Evolutionary conservation across 2,113 vertebrate genomes (phyloP), one percentile per base, ranked within the genome.

Genomic region (Aspiorhynchus laticeps): DNA sequence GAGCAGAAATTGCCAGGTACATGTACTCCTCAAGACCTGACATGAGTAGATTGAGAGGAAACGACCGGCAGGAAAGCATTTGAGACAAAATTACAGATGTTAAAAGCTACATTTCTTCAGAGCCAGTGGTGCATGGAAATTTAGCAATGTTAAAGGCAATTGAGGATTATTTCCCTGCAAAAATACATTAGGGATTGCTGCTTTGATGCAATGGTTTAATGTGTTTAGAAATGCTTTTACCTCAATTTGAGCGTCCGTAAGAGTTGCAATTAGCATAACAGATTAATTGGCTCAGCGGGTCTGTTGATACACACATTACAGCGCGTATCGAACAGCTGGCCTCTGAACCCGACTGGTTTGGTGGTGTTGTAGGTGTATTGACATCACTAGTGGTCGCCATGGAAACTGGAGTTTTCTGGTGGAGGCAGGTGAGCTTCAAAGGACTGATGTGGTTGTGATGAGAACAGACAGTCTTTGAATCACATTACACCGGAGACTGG

Each of bases 391-490:
- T 17, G 69, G 89, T 92, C 86, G 86, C 88, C 87, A 90, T 90
- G 88, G 89, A 90, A 90, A 90, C 89, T 87, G 82, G 88, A 89
- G 75, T 31, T 65, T 48, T 85, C 78, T 89, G 77, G n/a, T 51
- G 24, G 78, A 84, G 46, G 46, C 76, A 86, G 81, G 77, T 71
- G 11, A 81, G 81, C 79, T 83, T 86, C 73, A 89, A 87, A 90
- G 87, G 74, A 77, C 65, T 69, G 75, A 74, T 83, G 89, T 67
- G 26, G 51, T 85, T 65, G 31, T 61, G 63, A 65, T 82, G 86
- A 87, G 75, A 89, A 53, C 84, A 87, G 86, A 80, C 83, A 59
- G 80, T 85, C 83, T 84, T 87, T 82, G 75, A 86, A 83, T 85
- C 84, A 67, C 83, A 56, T 89, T 77, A 87, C 80, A 87, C 53